Evolutionary conservation across 2,888 invertebrate species (phyloP), one percentile per base, ranked within the genome.

Genomic region (Salpingus planirostris): DNA sequence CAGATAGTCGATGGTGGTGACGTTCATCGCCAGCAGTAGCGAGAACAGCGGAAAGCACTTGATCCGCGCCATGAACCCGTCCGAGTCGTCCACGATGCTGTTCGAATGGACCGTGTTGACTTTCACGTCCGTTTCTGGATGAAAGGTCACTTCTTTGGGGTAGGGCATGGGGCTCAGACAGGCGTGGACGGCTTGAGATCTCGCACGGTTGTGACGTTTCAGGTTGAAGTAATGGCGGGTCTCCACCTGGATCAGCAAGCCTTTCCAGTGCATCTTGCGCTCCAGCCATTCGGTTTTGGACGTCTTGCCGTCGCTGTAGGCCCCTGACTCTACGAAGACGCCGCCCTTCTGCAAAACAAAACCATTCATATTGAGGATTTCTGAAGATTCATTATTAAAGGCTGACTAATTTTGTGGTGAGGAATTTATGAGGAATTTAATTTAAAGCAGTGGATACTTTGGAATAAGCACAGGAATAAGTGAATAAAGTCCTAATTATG

Each of bases 21-120:
- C 73, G 55, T 82, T 80, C 42, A 80, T 81, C 26, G 88, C 88
- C 49, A 84, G 64, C 59, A 89, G 69, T 41, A 89, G 70, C 1
- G 88, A 86, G 59, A 80, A 84, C 40, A 90, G 69, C 33, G 89
- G 89, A 59, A 88, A 85, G 65, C 89, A 89, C 58, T 85, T 82
- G 41, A 89, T 80, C 49, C 85, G 74, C 18, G 83, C 79, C 28
- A 74, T 70, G 61, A 80, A 78, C 66, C 70, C 70, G 37, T 70
- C 70, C 14, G 68, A 67, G 49, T 71, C 65, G 49, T 71, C 70
- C 32, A 71, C 66, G 29, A 69, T 53, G 46, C 68, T 69, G 47
- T 71, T 72, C 14, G 71, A 68, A 52, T 68, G 66, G 33, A 74
- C 69, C 27, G 66, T 58, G 45, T 64, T 64, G 18, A 65, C 61